A percentile compares a stretch with the other conserved stretches of the same genome.
These are phyloP conservation scores for Porites divaricata DNA, from an alignment of 92 coral and sea anemone genomes.

Conservation along the genomic window DNA sequence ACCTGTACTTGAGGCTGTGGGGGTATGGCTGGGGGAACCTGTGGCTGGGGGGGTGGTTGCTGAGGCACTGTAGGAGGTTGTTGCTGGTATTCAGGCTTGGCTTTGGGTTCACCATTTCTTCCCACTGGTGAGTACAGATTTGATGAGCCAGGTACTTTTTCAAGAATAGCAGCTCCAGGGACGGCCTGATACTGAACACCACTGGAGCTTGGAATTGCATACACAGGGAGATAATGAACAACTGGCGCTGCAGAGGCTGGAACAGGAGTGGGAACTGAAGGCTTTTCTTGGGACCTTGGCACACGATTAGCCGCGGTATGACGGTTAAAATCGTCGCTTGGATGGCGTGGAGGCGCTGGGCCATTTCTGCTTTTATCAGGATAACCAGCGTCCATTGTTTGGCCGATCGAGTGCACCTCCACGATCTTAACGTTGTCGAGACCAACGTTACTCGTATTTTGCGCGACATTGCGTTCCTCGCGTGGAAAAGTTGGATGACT, in stretches of 20 bases:
- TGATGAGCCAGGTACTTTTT: conserved; percentile 58
- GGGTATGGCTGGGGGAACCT: conserved; percentile 25
- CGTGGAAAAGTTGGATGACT: conserved; percentile 42
- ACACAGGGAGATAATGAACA: conserved; percentile 80
- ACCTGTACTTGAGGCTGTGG: conserved; percentile 29
- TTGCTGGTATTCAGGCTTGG: conserved; percentile 49
- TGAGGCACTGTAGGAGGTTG: conserved; percentile 32
- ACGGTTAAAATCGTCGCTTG: conserved; percentile 20
- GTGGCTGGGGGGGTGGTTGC: conserved; percentile 44
- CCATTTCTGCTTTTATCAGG: conserved; percentile 31
- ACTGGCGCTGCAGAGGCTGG: conserved; percentile 25
- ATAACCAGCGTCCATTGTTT: conserved; percentile 38
- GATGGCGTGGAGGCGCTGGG: conserved; percentile 10
- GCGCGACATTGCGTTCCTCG: conserved; percentile 64
- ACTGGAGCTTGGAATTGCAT: conserved; percentile 77
- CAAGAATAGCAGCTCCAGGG: conserved; percentile 78
- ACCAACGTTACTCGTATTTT: conserved; percentile 56
- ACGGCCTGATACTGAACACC: conserved; percentile 77
- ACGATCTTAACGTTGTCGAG: conserved; percentile 76
- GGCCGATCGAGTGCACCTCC: conserved; percentile 71
- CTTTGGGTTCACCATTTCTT: not conserved
- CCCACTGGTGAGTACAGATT: conserved; percentile 41
- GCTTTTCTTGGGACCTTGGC: conserved; percentile 8
- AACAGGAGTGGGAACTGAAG: conserved; percentile 23
- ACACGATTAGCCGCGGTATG: conserved; percentile 15